Percentiles rank a stretch among this genome's conserved stretches.
These are phyloP conservation scores for Lasioglossum baleicum DNA, from an alignment of 1,140 invertebrate genomes.

Conservation along the genomic window DNA sequence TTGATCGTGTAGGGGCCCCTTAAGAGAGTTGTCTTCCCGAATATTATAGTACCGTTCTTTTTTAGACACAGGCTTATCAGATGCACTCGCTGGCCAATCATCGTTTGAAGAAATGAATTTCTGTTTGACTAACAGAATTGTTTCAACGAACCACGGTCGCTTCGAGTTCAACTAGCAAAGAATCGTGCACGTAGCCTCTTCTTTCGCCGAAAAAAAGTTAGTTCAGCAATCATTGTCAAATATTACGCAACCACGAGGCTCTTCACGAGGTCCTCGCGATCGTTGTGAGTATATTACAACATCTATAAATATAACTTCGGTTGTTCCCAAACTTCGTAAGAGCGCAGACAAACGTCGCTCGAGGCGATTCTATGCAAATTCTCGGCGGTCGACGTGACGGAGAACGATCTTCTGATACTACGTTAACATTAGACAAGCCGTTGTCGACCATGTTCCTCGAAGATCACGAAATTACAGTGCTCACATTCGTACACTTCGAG, in stretches of 20 bases:
- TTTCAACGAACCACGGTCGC: too few relatives aligned
- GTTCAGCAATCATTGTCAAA: background rate
- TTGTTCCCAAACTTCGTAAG: background rate
- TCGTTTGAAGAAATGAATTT: too few relatives aligned
- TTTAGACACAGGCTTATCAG: too few relatives aligned
- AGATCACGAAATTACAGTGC: background rate
- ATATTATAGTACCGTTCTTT: too few relatives aligned
- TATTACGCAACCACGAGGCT: background rate
- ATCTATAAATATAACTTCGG: background rate
- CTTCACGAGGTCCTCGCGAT: background rate
- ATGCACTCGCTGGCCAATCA: too few relatives aligned
- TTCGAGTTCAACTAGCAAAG: too few relatives aligned
- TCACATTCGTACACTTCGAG: background rate
- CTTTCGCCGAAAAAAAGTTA: background rate
- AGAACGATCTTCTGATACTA: background rate
- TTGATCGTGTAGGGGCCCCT: too few relatives aligned
- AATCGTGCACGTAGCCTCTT: too few relatives aligned
- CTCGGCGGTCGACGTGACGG: background rate
- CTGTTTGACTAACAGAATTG: too few relatives aligned
- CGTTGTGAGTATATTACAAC: background rate
- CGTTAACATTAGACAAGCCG: too few relatives aligned
- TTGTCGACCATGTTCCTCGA: too few relatives aligned
- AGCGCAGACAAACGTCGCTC: background rate
- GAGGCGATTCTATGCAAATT: constrained; percentile 4
- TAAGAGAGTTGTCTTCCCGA: too few relatives aligned